Evolutionary conservation across 2,888 invertebrate species (phyloP).

Genomic region (Neria commutata): DNA sequence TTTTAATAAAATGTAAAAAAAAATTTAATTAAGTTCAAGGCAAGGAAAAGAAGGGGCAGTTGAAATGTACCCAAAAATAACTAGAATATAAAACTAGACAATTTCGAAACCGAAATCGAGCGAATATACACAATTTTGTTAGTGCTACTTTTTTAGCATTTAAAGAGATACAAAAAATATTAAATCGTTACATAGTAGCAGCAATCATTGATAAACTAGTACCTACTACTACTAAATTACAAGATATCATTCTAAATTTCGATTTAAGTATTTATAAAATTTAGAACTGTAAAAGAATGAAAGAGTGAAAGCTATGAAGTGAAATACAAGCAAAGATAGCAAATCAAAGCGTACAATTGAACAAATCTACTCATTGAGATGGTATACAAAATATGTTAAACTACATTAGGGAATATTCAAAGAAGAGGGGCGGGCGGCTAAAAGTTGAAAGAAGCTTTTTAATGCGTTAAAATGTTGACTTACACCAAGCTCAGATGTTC

Average conservation of each 20-base stretch:
- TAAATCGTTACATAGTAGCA: no score
- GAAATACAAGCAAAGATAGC: conserved; percentile 10
- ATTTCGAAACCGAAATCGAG: no score
- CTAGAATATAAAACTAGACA: no score
- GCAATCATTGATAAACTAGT: no score
- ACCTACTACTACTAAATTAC: no score
- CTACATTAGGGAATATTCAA: conserved; percentile 17
- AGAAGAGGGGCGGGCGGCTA: neutral
- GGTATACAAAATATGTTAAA: conserved; percentile 26
- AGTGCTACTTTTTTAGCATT: no score
- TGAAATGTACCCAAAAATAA: conserved; percentile 5
- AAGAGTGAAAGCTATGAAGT: no score
- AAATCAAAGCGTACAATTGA: conserved; percentile 13
- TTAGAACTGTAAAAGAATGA: no score
- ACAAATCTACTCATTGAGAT: neutral
- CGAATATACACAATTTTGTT: no score
- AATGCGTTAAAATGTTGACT: conserved; percentile 65
- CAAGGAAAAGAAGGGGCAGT: conserved; percentile 21
- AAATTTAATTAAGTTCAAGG: neutral
- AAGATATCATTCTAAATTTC: no score
- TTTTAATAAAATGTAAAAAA: neutral
- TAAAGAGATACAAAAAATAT: no score
- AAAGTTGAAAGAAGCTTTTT: conserved; percentile 16
- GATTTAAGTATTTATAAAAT: no score
- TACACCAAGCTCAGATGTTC: conserved; percentile 92